Percentiles rank a stretch among this genome's conserved stretches.
These are phyloP conservation scores for Entelurus aequoreus DNA, from an alignment of 2,113 vertebrate species.

Conservation along the genomic window DNA sequence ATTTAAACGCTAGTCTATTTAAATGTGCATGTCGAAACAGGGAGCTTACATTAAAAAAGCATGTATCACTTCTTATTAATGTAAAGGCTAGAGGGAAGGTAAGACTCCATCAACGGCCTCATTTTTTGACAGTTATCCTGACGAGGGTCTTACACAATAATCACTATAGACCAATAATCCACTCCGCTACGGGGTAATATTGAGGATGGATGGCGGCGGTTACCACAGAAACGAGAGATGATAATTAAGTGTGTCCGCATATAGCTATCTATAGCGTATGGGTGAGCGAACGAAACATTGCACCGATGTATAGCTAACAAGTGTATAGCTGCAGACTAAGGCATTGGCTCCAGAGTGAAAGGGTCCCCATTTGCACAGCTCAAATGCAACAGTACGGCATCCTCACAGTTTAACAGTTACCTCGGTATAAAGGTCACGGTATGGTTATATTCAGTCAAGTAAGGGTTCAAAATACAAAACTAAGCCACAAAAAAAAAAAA, in stretches of 20 bases:
- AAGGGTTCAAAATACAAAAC: no score
- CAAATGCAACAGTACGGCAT: no score
- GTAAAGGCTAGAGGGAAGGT: conserved; percentile 21
- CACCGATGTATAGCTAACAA: conserved; percentile 14
- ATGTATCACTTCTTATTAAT: not conserved
- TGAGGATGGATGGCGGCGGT: conserved; percentile 40
- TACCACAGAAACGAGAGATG: conserved; percentile 51
- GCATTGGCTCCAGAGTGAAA: no score
- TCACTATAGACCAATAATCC: conserved; percentile 60
- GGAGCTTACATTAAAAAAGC: conserved; percentile 1
- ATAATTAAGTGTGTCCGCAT: conserved; percentile 54
- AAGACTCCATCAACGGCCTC: conserved; percentile 37
- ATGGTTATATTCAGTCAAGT: no score
- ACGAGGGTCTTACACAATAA: conserved; percentile 44
- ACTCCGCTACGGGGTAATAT: conserved; percentile 39
- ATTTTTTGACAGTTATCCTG: conserved; percentile 51
- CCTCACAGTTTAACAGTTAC: no score
- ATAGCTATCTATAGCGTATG: conserved; percentile 56
- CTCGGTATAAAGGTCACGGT: no score
- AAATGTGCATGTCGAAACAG: not conserved
- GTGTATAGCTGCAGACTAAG: no score
- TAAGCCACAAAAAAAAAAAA: no score
- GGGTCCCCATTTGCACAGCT: no score
- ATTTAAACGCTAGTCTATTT: not conserved
- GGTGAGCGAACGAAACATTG: conserved; percentile 1